phyloP scores from a whole-genome alignment of 2,113 vertebrate genomes.

The Petromus typicus region DNA sequence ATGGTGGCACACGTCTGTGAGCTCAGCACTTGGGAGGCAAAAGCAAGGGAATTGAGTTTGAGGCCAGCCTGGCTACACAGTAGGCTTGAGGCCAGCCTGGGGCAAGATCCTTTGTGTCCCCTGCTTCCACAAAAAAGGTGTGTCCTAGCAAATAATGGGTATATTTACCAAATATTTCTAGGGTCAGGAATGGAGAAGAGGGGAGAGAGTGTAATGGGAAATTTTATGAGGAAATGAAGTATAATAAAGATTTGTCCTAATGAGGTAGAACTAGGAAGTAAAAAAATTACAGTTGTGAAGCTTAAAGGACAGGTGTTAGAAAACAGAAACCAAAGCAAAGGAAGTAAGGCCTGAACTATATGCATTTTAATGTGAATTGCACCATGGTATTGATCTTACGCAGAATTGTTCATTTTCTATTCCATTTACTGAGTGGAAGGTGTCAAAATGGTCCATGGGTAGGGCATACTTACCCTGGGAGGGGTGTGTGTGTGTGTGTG shows the following conservation, averaged over 20 bases:
- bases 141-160: slow-evolving; percentile 26
- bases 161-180: slow-evolving; percentile 53
- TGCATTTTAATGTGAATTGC: slow-evolving; percentile 16
- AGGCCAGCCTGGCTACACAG: not conserved
- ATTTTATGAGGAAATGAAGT: slow-evolving; percentile 66
- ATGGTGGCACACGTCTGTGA: not conserved
- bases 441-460: slow-evolving; percentile 8
- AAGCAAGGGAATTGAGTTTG: not conserved
- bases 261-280: slow-evolving; percentile 57
- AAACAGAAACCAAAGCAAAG: slow-evolving; percentile 69
- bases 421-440: not conserved
- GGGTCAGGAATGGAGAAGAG: not conserved
- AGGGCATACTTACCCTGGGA: not conserved
- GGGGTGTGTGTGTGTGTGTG: not conserved
- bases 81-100: not conserved
- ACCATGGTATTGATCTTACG: not conserved
- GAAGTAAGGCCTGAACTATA: not conserved
- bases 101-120: not conserved
- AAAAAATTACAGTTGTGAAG: slow-evolving; percentile 56
- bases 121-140: not conserved
- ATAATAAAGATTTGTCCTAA: slow-evolving; percentile 61
- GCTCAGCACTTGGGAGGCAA: not conserved
- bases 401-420: slow-evolving; percentile 16
- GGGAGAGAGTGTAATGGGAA: slow-evolving; percentile 16
- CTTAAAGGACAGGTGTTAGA: slow-evolving; percentile 62